Evolutionary conservation across 2,888 invertebrate genomes (phyloP), one percentile per base, ranked within the genome.

Genomic region (Nomada ruficornis): DNA sequence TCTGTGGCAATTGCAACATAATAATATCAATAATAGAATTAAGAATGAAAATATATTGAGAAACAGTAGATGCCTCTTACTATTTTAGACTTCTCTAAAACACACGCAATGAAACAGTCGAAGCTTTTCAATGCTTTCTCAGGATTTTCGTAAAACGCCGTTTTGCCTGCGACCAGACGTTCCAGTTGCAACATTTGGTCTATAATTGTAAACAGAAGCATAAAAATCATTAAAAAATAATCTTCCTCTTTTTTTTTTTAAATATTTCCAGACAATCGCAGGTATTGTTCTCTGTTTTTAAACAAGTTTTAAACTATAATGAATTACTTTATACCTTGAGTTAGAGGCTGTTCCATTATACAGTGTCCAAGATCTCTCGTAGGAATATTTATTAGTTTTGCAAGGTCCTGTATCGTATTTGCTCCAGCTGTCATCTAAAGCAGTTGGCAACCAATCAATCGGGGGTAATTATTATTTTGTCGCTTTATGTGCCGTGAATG

Each of bases 71-170:
- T 18, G 18, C 29, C 1, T 47, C 62, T 81, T 57, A 82, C 82
- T 4, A 82, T 42, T 0, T 55, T 9, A 13, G 65, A 15, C 26
- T 71, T 80, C 2, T 71, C 71, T 1, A 71, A 42, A 2, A 20
- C 2, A n/a, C 80, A 80, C 0, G 26, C 4, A 26, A 71, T 10
- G 20, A 80, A 67, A 15, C 80, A 80, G 13, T 65, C 52, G 2
- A 67, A 71, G 0, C 62, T 23, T 2, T 10, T 9, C 1, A 50
- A 0, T 1, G 15, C 26, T 2, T 54, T 13, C 11, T 26, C 7
- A 11, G 9, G 2, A 18, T 26, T 23, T 0, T 57, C 10, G 0
- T 10, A n/a, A 0, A 55, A 15, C 23, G 23, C 2, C 15, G n/a
- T 18, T 0, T 3, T 3, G 0, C 3, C n/a, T 2, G 11, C 2